phyloP scores from a whole-genome alignment of 2,797 vertebrate species.

The Sebastolobus alascanus region DNA sequence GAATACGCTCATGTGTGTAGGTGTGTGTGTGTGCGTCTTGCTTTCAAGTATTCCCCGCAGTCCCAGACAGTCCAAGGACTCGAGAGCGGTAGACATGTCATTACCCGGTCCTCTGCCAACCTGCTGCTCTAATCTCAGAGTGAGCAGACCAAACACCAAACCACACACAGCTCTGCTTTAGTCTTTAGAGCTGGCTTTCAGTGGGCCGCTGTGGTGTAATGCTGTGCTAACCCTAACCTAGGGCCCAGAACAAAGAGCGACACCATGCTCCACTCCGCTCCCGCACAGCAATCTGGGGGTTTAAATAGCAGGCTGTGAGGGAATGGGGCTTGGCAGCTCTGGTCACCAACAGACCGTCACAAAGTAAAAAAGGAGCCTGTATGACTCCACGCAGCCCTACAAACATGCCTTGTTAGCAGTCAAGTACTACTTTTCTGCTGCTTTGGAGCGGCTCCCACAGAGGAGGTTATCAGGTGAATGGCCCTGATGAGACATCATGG shows the following conservation, averaged over 20 bases:
- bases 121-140: slow-evolving; percentile 81
- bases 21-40: slow-evolving; percentile 22
- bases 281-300: slow-evolving; percentile 68
- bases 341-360: slow-evolving; percentile 55
- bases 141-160: slow-evolving; percentile 81
- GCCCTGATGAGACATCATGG: slow-evolving; percentile 65
- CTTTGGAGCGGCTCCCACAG: slow-evolving; percentile 55
- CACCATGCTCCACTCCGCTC: slow-evolving; percentile 60
- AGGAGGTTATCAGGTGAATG: slow-evolving; percentile 72
- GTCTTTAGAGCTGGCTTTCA: slow-evolving; percentile 66
- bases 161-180: slow-evolving; percentile 78
- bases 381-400: slow-evolving; percentile 46
- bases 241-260: slow-evolving; percentile 71
- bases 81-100: slow-evolving; percentile 77
- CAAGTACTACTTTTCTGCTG: slow-evolving; percentile 33
- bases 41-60: slow-evolving; percentile 57
- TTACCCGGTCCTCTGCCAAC: slow-evolving; percentile 81
- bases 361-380: slow-evolving; percentile 46
- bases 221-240: slow-evolving; percentile 72
- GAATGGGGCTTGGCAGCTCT: slow-evolving; percentile 66
- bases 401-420: slow-evolving; percentile 44
- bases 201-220: slow-evolving; percentile 58
- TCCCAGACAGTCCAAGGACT: slow-evolving; percentile 83
- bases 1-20: slow-evolving; percentile 31
- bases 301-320: slow-evolving; percentile 81